Percentiles rank a stretch among this genome's conserved stretches.
phyloP scores from a whole-genome alignment of 2,797 vertebrate genomes.

The Sebastes flavidus region DNA sequence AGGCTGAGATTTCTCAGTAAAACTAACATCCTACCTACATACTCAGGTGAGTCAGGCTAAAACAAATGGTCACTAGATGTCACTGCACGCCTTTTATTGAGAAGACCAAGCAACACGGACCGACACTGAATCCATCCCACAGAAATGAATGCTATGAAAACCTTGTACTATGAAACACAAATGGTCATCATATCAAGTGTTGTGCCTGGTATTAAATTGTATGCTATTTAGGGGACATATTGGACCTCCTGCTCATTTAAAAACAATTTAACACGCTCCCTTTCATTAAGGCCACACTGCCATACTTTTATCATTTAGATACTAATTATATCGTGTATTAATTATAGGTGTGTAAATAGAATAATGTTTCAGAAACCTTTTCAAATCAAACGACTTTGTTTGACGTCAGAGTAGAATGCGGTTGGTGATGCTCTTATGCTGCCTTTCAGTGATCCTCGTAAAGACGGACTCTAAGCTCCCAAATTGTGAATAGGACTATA shows the following conservation, averaged over 20 bases:
- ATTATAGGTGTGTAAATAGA: not conserved
- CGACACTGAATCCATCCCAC: not conserved
- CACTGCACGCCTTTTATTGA: slow-evolving; percentile 11
- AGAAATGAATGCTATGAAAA: not conserved
- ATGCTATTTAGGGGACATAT: too few species aligned
- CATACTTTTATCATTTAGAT: not conserved
- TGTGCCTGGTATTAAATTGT: not conserved
- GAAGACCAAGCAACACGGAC: not conserved
- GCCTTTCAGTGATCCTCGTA: slow-evolving; percentile 26
- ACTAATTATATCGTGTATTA: fast-evolving
- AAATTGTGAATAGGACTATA: not conserved
- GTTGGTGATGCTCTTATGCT: slow-evolving; percentile 59
- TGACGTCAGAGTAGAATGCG: slow-evolving; percentile 74
- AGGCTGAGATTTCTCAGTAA: not conserved
- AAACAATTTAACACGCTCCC: not conserved
- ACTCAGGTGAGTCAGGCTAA: not conserved
- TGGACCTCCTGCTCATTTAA: not conserved
- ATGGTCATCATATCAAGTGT: not conserved
- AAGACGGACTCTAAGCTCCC: not conserved
- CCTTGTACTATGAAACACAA: not conserved
- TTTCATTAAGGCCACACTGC: not conserved
- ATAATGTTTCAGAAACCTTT: not conserved
- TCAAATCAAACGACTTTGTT: slow-evolving; percentile 47
- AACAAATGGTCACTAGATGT: slow-evolving; percentile 50
- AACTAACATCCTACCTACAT: not conserved